Evolutionary conservation across 2,888 invertebrate species (phyloP).

Genomic region (Hedya salicella): DNA sequence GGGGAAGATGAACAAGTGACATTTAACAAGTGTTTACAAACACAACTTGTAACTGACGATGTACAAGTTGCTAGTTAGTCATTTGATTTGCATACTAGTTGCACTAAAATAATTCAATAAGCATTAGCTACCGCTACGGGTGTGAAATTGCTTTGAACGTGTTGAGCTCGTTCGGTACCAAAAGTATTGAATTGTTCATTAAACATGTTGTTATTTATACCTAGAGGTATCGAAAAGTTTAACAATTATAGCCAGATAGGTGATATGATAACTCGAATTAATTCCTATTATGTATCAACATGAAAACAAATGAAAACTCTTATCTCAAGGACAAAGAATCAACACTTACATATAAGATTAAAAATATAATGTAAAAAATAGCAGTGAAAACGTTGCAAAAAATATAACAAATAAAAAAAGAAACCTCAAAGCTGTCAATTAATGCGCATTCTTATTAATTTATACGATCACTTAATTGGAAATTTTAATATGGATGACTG

Average conservation of each 20-base stretch:
- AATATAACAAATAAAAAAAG: conserved; percentile 1
- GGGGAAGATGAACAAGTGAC: conserved; percentile 61
- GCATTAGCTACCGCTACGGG: neutral
- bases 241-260: too few species aligned
- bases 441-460: conserved; percentile 38
- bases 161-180: too few species aligned
- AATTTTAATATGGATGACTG: conserved; percentile 33
- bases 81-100: neutral
- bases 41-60: conserved; percentile 14
- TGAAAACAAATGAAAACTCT: too few species aligned
- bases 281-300: too few species aligned
- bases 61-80: neutral
- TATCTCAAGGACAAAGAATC: neutral
- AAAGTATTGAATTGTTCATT: too few species aligned
- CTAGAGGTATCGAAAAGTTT: too few species aligned
- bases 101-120: neutral
- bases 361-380: conserved; percentile 1
- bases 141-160: too few species aligned
- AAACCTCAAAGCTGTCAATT: conserved; percentile 15
- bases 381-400: conserved; percentile 14
- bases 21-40: conserved; percentile 58
- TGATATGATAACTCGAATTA: too few species aligned
- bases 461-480: conserved; percentile 29
- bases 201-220: too few species aligned
- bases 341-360: neutral